A percentile compares a stretch with the other conserved stretches of the same genome.
These are phyloP conservation scores for Lepilemur septentrionalis DNA, from an alignment of 2,797 vertebrate genomes.

Conservation along the genomic window DNA sequence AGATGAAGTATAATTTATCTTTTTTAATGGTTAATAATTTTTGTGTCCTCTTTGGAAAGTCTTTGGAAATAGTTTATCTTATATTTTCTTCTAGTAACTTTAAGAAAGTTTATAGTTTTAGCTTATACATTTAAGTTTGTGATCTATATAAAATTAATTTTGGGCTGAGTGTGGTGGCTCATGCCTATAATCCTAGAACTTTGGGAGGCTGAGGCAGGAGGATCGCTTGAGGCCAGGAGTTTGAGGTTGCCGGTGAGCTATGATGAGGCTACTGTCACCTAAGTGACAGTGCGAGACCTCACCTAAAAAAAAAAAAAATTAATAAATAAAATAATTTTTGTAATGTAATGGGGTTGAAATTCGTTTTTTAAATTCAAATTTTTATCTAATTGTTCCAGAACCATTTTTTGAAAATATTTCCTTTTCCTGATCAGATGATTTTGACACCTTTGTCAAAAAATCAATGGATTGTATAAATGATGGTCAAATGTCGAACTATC, in stretches of 20 bases:
- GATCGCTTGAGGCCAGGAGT: no score
- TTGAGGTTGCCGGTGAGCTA: no score
- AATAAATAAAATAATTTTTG: no score
- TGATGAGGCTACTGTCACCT: no score
- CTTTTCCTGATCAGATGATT: not conserved
- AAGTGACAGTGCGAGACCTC: no score
- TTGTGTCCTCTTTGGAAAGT: not conserved
- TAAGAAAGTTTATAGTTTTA: not conserved
- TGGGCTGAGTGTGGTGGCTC: no score
- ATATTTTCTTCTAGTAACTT: not conserved
- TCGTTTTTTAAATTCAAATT: not conserved
- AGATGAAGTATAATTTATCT: not conserved
- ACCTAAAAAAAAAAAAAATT: no score
- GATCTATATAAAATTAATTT: not conserved
- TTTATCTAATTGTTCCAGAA: not conserved
- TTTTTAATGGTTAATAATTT: not conserved
- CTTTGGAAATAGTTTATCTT: conserved; percentile 10
- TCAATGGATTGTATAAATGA: not conserved
- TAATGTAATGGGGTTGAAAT: no score
- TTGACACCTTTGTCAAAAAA: not conserved
- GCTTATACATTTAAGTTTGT: not conserved
- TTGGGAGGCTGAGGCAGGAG: no score
- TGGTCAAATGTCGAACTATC: not conserved
- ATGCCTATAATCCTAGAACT: no score
- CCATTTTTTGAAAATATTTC: not conserved